Conservation (phyloP, 2,888 invertebrate genomes). For the Platypus cylindrus region DNA sequence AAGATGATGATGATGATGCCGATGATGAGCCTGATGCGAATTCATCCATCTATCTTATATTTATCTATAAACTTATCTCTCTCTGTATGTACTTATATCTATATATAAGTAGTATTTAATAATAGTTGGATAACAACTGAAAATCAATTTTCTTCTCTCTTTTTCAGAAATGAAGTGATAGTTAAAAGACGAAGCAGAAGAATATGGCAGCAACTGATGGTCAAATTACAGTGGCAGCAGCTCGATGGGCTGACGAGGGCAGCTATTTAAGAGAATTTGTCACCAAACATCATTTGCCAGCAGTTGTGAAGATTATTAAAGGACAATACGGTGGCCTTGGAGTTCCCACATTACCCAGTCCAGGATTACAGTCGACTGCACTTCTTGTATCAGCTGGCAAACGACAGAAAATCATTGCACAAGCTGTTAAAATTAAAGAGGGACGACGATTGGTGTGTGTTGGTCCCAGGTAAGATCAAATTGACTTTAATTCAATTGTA, state of each 20-base stretch:
- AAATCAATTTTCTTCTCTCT: background rate
- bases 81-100: too few species aligned
- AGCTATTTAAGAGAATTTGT: constrained; percentile 62
- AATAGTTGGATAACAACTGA: too few species aligned
- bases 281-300: constrained; percentile 59
- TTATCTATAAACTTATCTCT: too few species aligned
- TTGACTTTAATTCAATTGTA: too few species aligned
- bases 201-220: constrained; percentile 80
- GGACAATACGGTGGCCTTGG: constrained; percentile 89
- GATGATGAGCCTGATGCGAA: too few species aligned
- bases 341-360: constrained; percentile 75
- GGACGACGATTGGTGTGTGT: constrained; percentile 40
- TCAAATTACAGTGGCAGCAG: constrained; percentile 78
- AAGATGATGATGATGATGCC: too few species aligned
- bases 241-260: constrained; percentile 62
- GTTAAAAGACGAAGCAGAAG: constrained; percentile 11
- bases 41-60: too few species aligned
- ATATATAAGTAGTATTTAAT: too few species aligned
- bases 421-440: constrained; percentile 83
- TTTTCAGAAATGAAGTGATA: constrained; percentile 13
- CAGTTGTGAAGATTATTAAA: constrained; percentile 82
- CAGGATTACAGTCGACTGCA: constrained; percentile 75
- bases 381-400: constrained; percentile 75
- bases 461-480: constrained; percentile 13
- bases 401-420: constrained; percentile 74